These are phyloP conservation scores for Phyllostomus hastatus DNA, from an alignment of 2,113 vertebrate species.

Conservation along the genomic window DNA sequence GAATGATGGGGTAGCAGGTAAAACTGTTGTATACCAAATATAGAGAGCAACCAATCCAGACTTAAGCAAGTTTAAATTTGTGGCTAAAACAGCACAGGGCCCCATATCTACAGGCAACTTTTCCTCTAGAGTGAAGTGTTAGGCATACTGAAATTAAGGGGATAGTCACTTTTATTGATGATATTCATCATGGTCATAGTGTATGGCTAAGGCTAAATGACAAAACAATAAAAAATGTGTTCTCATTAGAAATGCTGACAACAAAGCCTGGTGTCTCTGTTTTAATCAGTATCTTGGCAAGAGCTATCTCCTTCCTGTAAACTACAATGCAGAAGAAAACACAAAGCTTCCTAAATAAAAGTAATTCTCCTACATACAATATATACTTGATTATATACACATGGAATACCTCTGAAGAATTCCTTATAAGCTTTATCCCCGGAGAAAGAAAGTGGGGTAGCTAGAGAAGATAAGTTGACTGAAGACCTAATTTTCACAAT, in stretches of 20 bases:
- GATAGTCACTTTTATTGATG: background rate
- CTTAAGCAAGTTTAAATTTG: background rate
- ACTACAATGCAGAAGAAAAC: background rate
- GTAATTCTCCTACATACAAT: background rate
- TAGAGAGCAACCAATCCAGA: background rate
- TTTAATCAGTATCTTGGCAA: background rate
- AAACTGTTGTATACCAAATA: background rate
- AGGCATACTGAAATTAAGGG: background rate
- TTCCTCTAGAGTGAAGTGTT: background rate
- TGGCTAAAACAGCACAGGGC: background rate
- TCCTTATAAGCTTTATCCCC: background rate
- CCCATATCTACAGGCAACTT: background rate
- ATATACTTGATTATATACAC: background rate
- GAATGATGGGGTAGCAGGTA: background rate
- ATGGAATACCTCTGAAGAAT: background rate
- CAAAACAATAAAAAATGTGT: background rate
- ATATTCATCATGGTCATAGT: background rate
- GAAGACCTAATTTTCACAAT: background rate
- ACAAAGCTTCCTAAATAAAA: background rate
- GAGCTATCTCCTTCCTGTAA: background rate
- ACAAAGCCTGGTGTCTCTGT: background rate
- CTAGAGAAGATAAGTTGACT: background rate
- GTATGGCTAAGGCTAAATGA: background rate
- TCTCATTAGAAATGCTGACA: background rate
- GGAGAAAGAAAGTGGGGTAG: background rate